Conservation (phyloP, 2,888 invertebrate species). For the Lasioglossum vierecki region DNA sequence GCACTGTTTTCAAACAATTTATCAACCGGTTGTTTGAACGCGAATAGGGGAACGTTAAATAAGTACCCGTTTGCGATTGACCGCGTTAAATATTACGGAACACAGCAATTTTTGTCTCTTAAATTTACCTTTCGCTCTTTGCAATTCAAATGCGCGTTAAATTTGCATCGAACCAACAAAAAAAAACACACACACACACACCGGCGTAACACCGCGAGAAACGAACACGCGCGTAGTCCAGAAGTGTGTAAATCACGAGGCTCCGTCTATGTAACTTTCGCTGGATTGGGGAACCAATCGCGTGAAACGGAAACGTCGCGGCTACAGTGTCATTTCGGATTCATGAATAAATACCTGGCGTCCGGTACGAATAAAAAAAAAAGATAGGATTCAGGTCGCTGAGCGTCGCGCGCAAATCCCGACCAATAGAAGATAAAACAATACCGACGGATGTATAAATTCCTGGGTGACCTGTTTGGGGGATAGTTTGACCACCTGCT, state of each 20-base stretch:
- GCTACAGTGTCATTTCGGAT: conserved; percentile 67
- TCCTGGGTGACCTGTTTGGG: conserved; percentile 62
- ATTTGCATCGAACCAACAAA: conserved; percentile 50
- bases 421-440: conserved; percentile 69
- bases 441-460: conserved; percentile 67
- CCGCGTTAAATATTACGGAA: conserved; percentile 31
- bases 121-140: conserved; percentile 40
- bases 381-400: conserved; percentile 23
- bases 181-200: background rate
- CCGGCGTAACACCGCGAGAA: background rate
- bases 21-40: conserved; percentile 6
- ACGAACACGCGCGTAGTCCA: conserved; percentile 1
- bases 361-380: conserved; percentile 30
- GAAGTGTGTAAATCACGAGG: conserved; percentile 45
- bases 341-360: conserved; percentile 70
- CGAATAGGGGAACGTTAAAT: conserved; percentile 18
- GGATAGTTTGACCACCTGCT: conserved; percentile 70
- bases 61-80: conserved; percentile 1
- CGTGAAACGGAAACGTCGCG: conserved; percentile 54
- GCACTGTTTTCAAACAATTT: conserved; percentile 6
- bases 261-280: conserved; percentile 41
- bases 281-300: conserved; percentile 40
- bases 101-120: conserved; percentile 21
- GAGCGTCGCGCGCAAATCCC: conserved; percentile 54
- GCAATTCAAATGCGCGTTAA: conserved; percentile 59